A percentile compares a stretch with the other conserved stretches of the same genome.
Conservation (phyloP, 2,797 vertebrate genomes). For the Myripristis murdjan region DNA sequence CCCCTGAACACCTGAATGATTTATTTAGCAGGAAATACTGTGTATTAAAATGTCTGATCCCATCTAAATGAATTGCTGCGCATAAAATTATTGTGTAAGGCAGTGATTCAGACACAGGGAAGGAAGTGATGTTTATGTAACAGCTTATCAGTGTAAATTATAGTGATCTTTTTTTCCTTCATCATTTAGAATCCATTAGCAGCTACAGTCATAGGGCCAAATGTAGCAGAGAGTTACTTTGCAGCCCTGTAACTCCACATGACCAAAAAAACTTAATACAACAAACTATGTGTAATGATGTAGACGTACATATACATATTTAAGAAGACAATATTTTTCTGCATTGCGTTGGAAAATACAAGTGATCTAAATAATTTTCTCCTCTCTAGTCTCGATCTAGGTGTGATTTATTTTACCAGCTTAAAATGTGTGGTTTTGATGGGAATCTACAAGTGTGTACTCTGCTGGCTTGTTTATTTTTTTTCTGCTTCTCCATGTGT, state of each 20-base stretch:
- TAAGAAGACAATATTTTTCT: no score
- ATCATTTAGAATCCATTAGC: no score
- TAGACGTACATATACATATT: no score
- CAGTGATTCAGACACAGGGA: no score
- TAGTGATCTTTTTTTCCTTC: not conserved
- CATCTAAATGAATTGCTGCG: not conserved
- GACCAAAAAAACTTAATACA: not conserved
- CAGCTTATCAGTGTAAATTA: no score
- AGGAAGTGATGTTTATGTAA: no score
- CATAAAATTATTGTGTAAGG: not conserved
- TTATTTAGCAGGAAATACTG: no score
- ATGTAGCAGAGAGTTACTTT: slow-evolving; percentile 1
- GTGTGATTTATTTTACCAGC: not conserved
- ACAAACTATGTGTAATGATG: no score
- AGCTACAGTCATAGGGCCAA: not conserved
- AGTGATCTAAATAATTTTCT: no score
- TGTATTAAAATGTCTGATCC: not conserved
- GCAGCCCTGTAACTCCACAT: not conserved
- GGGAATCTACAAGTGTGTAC: not conserved
- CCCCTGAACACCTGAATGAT: no score
- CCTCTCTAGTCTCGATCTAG: no score
- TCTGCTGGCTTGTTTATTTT: no score
- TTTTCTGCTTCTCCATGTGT: not conserved
- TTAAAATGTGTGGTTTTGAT: not conserved
- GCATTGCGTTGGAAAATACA: not conserved